Evolutionary conservation across 2,797 vertebrate species (phyloP), one percentile per base, ranked within the genome.

Genomic region (Decapterus maruadsi): DNA sequence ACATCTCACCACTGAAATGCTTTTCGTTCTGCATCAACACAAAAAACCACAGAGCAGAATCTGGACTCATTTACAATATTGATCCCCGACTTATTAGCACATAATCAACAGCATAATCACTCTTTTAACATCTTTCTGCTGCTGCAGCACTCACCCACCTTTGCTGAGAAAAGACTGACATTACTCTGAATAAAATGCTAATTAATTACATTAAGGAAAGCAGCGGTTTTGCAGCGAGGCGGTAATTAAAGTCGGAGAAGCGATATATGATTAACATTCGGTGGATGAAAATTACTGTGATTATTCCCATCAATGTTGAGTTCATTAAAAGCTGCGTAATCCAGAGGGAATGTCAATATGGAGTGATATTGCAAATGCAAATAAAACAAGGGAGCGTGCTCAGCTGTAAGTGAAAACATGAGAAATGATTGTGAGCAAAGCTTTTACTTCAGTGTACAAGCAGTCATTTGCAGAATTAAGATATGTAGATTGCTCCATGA

Each of bases 271-370:
- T 93, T 84, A 89, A 87, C 81, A 83, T 82, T 89, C 83, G 86
- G 78, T 71, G 76, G 19, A 72, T 70, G 77, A 84, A 90, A 91
- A 88, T 79, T n/a, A 80, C 79, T 71, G 1, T 90, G 89, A 93
- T 92, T 90, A 90, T 82, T 85, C 76, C 77, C 71, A 60, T 34
- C 46, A 55, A 82, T 84, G 79, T 55, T 46, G 77, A 86, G 68
- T 87, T 93, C 80, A 92, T 94, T 93, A 90, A 87, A 85, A 82
- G 55, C 4, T 73, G 42, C 87, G 85, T 92, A 91, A 90, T 92
- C 86, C 82, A 64, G 71, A 51, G 80, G 77, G 75, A 66, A 86
- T 78, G 81, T 89, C 86, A 90, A 78, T 75, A 75, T 60, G 58
- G 29, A 72, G 53, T 40, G 54, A 78, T 86, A 81, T 65, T 90